Evolutionary conservation across 2,797 vertebrate genomes (phyloP).

Genomic region (Cirrhinus molitorella): DNA sequence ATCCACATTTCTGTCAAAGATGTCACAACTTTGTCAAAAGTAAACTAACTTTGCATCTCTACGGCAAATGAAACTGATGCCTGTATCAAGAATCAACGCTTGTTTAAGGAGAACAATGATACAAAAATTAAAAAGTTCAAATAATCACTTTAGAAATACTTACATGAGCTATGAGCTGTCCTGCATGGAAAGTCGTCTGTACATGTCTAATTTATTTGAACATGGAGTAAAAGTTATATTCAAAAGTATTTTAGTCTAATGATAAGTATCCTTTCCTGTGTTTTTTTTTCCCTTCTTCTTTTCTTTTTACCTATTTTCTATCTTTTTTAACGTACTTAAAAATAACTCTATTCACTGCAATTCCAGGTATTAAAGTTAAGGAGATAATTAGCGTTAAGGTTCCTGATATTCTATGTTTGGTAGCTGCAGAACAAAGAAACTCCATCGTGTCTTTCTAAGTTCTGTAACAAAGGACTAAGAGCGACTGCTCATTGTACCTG

Average conservation of each 20-base stretch:
- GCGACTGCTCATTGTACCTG: slow-evolving; percentile 84
- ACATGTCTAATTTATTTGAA: background rate
- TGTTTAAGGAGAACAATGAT: background rate
- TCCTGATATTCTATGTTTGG: slow-evolving; percentile 14
- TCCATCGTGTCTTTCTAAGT: slow-evolving; percentile 57
- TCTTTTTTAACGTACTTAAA: background rate
- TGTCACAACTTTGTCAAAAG: background rate
- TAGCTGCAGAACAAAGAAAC: slow-evolving; percentile 80
- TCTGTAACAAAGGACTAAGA: slow-evolving; percentile 79
- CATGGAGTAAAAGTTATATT: background rate
- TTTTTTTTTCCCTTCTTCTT: background rate
- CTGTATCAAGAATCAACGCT: background rate
- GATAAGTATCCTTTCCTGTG: background rate
- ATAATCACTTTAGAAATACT: background rate
- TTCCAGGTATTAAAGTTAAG: background rate
- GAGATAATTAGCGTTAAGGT: background rate
- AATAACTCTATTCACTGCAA: background rate
- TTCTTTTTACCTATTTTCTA: background rate
- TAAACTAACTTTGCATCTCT: background rate
- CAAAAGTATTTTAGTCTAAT: no score
- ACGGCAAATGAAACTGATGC: background rate
- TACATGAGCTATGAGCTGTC: no score
- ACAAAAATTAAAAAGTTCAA: no score
- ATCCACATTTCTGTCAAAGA: background rate
- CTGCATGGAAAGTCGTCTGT: background rate